A percentile compares a stretch with the other conserved stretches of the same genome.
Conservation (phyloP, 2,888 invertebrate genomes). For the Leptopilina myrica region DNA sequence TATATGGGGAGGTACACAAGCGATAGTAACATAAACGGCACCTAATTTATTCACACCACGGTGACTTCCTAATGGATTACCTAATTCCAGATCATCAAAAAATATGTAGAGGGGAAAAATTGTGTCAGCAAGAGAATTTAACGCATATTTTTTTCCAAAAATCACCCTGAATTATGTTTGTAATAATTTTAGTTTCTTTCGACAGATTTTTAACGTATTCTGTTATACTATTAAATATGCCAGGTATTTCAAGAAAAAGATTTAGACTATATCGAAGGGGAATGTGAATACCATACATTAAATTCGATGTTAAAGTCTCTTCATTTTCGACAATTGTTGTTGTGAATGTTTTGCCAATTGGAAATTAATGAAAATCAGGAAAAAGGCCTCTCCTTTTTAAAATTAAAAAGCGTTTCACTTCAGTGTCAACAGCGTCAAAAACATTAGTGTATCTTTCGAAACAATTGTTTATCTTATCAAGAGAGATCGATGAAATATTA, state of each 20-base stretch:
- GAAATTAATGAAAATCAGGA: constrained; percentile 40
- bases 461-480: constrained; percentile 39
- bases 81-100: constrained; percentile 45
- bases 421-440: constrained; percentile 42
- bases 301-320: constrained; percentile 21
- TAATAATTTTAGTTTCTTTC: constrained; percentile 25
- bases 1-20: constrained; percentile 41
- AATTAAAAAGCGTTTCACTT: constrained; percentile 46
- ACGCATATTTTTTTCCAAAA: constrained; percentile 43
- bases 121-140: constrained; percentile 19
- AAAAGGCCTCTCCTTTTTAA: constrained; percentile 42
- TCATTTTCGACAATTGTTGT: constrained; percentile 25
- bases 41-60: constrained; percentile 30
- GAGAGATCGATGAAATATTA: constrained; percentile 12
- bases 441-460: constrained; percentile 41
- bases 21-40: constrained; percentile 44
- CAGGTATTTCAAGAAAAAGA: constrained; percentile 47
- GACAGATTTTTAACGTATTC: constrained; percentile 27
- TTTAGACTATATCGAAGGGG: constrained; percentile 43
- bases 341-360: constrained; percentile 34
- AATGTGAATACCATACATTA: neutral
- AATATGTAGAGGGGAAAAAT: constrained; percentile 44
- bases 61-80: constrained; percentile 48
- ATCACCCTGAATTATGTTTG: constrained; percentile 24
- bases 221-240: constrained; percentile 33